Evolutionary conservation across 2,888 invertebrate species (phyloP).

Genomic region (Perithous albicinctus): DNA sequence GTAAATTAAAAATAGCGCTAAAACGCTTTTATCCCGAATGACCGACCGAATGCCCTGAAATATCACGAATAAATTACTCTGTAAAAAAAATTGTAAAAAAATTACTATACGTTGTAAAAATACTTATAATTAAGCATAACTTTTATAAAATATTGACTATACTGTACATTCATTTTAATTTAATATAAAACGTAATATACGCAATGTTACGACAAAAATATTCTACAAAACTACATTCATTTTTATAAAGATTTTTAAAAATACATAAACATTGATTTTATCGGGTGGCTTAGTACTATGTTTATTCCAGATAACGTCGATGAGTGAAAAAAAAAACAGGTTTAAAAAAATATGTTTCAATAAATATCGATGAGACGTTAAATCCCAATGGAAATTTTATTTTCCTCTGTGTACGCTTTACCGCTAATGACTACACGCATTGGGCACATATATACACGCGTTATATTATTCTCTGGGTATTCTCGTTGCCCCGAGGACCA

Average conservation of each 20-base stretch:
- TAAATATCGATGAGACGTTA: constrained; percentile 12
- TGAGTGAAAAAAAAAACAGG: neutral
- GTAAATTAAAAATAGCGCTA: neutral
- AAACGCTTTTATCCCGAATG: neutral
- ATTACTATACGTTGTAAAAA: too few relatives aligned
- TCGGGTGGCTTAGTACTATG: neutral
- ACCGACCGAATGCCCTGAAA: neutral
- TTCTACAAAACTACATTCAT: too few relatives aligned
- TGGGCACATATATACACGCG: constrained; percentile 28
- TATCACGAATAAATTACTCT: neutral
- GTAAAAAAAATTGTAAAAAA: too few relatives aligned
- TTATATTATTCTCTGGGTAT: constrained; percentile 58
- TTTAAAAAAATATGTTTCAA: constrained; percentile 18
- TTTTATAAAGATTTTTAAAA: neutral
- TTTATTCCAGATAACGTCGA: neutral
- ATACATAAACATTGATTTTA: neutral
- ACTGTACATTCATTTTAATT: too few relatives aligned
- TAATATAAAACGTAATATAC: too few relatives aligned
- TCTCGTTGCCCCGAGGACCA: constrained; percentile 22
- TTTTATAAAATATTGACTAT: too few relatives aligned
- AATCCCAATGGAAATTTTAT: constrained; percentile 33
- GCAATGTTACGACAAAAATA: too few relatives aligned
- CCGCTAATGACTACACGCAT: constrained; percentile 27
- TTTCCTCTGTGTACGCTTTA: constrained; percentile 19
- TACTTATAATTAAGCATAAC: too few relatives aligned